Conservation (phyloP, 2,888 invertebrate genomes). For the Ditula angustiorana region DNA sequence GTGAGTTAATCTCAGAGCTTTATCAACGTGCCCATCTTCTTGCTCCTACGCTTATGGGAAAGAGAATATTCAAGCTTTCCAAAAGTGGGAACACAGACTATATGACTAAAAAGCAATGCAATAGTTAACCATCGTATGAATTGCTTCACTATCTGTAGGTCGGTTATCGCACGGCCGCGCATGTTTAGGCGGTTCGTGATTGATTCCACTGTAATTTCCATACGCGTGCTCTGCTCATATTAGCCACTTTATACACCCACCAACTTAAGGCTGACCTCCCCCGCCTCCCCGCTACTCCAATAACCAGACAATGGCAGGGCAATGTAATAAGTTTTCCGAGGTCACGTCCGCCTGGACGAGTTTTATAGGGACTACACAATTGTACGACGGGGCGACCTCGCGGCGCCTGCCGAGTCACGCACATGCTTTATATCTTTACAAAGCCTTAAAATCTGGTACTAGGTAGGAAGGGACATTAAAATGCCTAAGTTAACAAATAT, state of each 20-base stretch:
- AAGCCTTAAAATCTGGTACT: conserved; percentile 50
- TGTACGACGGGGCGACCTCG: conserved; percentile 75
- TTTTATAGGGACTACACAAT: conserved; percentile 77
- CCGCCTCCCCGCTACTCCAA: conserved; percentile 43
- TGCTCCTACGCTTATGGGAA: neutral
- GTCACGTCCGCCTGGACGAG: conserved; percentile 60
- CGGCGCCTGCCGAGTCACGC: conserved; percentile 84
- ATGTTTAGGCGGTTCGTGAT: conserved; percentile 80
- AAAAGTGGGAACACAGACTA: neutral
- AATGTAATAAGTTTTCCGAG: conserved; percentile 55
- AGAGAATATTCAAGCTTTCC: neutral
- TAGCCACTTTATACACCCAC: conserved; percentile 77
- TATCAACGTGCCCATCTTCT: conserved; percentile 1
- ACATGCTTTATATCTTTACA: conserved; percentile 72
- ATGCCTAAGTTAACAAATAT: conserved; percentile 36
- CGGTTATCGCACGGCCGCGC: conserved; percentile 43
- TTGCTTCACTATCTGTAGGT: conserved; percentile 73
- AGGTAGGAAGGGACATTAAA: conserved; percentile 38
- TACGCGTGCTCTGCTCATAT: conserved; percentile 82
- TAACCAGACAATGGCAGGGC: conserved; percentile 47
- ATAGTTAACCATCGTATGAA: conserved; percentile 68
- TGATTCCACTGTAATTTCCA: conserved; percentile 84
- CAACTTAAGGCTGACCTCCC: conserved; percentile 54
- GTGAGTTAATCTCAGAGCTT: conserved; percentile 12
- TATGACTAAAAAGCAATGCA: conserved; percentile 41